Conservation (phyloP, 2,797 vertebrate species). For the Stomatorhinus walkeri region DNA sequence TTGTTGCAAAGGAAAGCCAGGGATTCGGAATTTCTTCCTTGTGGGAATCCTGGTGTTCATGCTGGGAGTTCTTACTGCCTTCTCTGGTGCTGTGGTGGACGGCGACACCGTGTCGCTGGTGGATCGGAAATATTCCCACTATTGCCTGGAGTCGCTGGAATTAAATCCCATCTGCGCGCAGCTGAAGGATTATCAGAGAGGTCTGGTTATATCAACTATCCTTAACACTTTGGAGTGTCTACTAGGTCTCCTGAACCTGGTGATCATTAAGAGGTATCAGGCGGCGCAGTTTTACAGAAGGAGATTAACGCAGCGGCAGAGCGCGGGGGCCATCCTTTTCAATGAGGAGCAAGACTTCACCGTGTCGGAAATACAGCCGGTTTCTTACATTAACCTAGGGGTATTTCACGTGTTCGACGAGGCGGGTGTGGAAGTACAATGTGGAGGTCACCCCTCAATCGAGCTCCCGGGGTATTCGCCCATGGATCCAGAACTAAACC, state of each 20-base stretch:
- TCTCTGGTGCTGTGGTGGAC: constrained; percentile 91
- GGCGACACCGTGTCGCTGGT: constrained; percentile 86
- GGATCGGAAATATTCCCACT: constrained; percentile 86
- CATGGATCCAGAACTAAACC: constrained; percentile 78
- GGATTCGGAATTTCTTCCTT: constrained; percentile 83
- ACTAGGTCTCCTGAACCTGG: constrained; percentile 79
- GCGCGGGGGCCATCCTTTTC: constrained; percentile 67
- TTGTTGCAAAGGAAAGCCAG: constrained; percentile 73
- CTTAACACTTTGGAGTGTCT: constrained; percentile 88
- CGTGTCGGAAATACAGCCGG: constrained; percentile 67
- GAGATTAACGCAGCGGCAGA: constrained; percentile 59
- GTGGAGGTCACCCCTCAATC: constrained; percentile 82
- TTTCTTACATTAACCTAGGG: constrained; percentile 87
- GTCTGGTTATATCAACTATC: constrained; percentile 80
- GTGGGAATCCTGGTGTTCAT: constrained; percentile 84
- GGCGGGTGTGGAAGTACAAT: constrained; percentile 77
- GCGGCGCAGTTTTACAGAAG: constrained; percentile 66
- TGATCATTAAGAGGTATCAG: constrained; percentile 81
- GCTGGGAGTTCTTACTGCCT: constrained; percentile 86
- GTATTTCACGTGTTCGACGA: constrained; percentile 72
- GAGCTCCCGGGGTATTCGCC: constrained; percentile 88
- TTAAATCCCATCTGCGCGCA: constrained; percentile 67
- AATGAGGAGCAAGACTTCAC: constrained; percentile 74
- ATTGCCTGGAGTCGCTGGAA: constrained; percentile 67
- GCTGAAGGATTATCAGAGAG: constrained; percentile 81